Evolutionary conservation across 2,113 vertebrate genomes (phyloP).

Genomic region (Probosciger aterrimus): DNA sequence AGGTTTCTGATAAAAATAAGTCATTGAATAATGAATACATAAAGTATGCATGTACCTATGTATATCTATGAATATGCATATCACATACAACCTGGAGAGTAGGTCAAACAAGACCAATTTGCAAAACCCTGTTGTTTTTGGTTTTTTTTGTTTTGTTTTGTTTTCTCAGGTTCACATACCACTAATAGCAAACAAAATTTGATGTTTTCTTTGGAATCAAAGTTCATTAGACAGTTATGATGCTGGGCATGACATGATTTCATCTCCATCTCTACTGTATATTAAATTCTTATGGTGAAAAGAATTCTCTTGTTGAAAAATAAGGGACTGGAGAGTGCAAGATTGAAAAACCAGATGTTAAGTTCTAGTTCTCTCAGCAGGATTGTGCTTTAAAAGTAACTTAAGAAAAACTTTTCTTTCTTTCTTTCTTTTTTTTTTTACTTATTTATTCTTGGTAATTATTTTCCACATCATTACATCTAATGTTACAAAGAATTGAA

Average conservation of each 20-base stretch:
- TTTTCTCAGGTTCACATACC: neutral
- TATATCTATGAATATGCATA: neutral
- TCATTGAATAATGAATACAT: neutral
- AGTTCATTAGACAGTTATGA: neutral
- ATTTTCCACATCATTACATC: neutral
- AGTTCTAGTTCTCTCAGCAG: neutral
- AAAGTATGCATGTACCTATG: neutral
- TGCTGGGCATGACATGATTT: neutral
- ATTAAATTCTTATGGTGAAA: neutral
- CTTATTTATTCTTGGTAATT: neutral
- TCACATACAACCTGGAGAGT: neutral
- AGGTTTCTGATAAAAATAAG: neutral
- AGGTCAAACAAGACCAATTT: neutral
- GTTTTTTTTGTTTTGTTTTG: neutral
- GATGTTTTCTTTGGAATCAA: neutral
- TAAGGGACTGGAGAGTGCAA: neutral
- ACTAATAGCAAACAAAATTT: neutral
- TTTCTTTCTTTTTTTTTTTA: neutral
- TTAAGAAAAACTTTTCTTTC: neutral
- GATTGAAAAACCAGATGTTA: neutral
- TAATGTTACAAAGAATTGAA: neutral
- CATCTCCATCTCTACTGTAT: neutral
- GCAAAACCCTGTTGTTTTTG: neutral
- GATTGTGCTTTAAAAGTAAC: neutral
- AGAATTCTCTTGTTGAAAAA: neutral